A percentile compares a stretch with the other conserved stretches of the same genome.
These are phyloP conservation scores for Perizoma flavofasciatum DNA, from an alignment of 2,888 invertebrate species.

Conservation along the genomic window DNA sequence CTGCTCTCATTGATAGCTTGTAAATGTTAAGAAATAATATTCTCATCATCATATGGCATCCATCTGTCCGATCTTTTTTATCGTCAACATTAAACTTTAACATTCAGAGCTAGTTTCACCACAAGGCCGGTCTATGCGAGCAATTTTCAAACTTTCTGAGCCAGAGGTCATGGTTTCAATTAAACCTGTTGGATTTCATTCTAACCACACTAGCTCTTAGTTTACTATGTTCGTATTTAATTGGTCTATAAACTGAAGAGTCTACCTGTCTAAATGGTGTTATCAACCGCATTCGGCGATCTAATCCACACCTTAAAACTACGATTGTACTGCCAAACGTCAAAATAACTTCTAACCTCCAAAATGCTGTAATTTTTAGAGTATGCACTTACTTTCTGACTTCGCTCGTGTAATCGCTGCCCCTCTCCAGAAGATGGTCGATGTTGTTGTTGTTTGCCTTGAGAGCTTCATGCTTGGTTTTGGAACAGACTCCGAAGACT, in stretches of 20 bases:
- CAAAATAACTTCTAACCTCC: no score
- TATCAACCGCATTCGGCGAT: no score
- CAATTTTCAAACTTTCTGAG: conserved; percentile 1
- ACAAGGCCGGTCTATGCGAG: neutral
- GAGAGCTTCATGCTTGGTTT: conserved; percentile 92
- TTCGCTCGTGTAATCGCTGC: conserved; percentile 92
- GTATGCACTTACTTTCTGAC: conserved; percentile 88
- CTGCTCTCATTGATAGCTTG: conserved; percentile 1
- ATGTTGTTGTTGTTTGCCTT: conserved; percentile 87
- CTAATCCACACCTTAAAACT: no score
- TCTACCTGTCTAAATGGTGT: no score
- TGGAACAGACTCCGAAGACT: conserved; percentile 93
- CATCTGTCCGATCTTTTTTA: conserved; percentile 22
- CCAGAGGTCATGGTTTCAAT: neutral
- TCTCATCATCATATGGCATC: conserved; percentile 25
- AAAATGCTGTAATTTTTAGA: no score
- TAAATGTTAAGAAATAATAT: conserved; percentile 8
- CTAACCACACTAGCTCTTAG: no score
- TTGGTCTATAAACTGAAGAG: no score
- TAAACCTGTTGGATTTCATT: no score
- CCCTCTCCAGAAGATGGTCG: conserved; percentile 91
- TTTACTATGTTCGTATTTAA: no score
- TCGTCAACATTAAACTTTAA: neutral
- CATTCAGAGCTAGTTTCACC: conserved; percentile 12
- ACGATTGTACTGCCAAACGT: no score